Conservation (phyloP, 2,113 vertebrate species). For the Grammomys surdaster region DNA sequence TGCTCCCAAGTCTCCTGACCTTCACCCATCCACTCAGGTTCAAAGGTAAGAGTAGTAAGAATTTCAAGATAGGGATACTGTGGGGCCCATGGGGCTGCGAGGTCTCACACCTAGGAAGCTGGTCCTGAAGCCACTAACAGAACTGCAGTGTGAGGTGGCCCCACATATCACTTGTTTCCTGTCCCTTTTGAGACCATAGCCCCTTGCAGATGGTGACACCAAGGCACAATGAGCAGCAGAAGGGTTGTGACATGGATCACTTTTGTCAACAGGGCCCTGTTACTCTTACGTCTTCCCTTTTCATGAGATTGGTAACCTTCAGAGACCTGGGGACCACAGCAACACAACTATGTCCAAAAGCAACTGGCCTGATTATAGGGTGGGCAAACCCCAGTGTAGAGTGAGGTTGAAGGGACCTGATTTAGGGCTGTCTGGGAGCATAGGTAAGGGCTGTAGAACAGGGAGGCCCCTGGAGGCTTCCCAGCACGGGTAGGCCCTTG, state of each 20-base stretch:
- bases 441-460: rapidly evolving
- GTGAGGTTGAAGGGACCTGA: rapidly evolving
- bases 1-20: background rate
- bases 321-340: background rate
- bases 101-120: background rate
- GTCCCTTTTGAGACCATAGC: background rate
- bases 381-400: background rate
- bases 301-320: background rate
- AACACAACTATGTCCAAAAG: background rate
- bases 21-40: background rate
- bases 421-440: background rate
- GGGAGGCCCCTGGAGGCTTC: background rate
- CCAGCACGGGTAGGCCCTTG: rapidly evolving
- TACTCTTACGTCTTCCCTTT: rapidly evolving
- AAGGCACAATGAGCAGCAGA: rapidly evolving
- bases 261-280: too few relatives aligned
- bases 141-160: background rate
- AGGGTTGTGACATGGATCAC: rapidly evolving
- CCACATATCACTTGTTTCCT: too few relatives aligned
- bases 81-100: background rate
- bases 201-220: background rate
- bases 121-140: background rate
- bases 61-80: background rate
- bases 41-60: background rate
- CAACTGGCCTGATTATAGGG: background rate